A percentile compares a stretch with the other conserved stretches of the same genome.
Conservation (phyloP, 1,140 invertebrate species). For the Ceratina japonica region DNA sequence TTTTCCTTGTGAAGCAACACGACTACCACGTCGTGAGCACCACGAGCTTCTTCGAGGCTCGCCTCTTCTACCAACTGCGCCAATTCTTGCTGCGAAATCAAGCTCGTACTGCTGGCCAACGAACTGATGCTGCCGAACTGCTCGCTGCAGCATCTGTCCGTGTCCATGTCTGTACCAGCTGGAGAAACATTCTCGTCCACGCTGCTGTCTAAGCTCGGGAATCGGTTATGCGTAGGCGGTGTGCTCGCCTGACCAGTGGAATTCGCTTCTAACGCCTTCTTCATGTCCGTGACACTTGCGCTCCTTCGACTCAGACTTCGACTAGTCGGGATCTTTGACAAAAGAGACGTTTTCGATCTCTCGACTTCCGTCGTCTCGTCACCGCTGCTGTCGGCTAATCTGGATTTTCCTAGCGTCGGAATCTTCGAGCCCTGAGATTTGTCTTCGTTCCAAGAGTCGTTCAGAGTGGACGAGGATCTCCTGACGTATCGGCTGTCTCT, state of each 20-base stretch:
- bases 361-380: conserved; percentile 33
- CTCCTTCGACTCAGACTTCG: conserved; percentile 67
- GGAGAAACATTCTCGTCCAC: conserved; percentile 61
- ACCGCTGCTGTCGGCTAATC: conserved; percentile 26
- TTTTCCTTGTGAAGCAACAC: conserved; percentile 83
- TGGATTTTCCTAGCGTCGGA: conserved; percentile 56
- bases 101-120: conserved; percentile 82
- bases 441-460: conserved; percentile 61
- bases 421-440: conserved; percentile 63
- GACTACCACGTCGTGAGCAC: conserved; percentile 81
- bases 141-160: conserved; percentile 71
- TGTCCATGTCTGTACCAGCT: conserved; percentile 54
- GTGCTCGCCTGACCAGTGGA: conserved; percentile 18
- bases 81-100: conserved; percentile 84
- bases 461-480: conserved; percentile 30
- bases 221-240: conserved; percentile 61
- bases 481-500: conserved; percentile 49
- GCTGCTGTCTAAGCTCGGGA: conserved; percentile 73
- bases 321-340: conserved; percentile 71
- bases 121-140: conserved; percentile 84
- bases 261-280: conserved; percentile 80
- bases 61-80: conserved; percentile 84
- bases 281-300: conserved; percentile 82
- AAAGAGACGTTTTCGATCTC: conserved; percentile 35
- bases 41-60: conserved; percentile 80